Evolutionary conservation across 1,140 invertebrate species (phyloP).

Genomic region (Antheraea pernyi): DNA sequence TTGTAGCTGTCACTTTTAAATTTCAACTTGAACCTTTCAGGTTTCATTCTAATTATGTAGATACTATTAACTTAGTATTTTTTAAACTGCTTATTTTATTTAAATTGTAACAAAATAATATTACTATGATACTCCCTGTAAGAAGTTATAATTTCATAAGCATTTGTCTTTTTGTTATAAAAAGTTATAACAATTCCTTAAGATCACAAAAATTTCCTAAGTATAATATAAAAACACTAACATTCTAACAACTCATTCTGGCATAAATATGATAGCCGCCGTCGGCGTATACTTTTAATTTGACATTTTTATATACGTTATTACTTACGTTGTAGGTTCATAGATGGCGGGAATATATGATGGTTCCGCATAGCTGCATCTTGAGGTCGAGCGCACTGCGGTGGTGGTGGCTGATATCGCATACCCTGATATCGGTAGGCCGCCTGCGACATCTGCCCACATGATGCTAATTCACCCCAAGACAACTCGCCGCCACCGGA

Average conservation of each 20-base stretch:
- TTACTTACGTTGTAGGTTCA: conserved; percentile 78
- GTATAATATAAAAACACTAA: no score
- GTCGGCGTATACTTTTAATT: background rate
- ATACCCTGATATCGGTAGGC: conserved; percentile 84
- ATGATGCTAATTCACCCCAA: conserved; percentile 91
- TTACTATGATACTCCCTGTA: no score
- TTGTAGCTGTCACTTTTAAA: no score
- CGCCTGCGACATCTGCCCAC: conserved; percentile 91
- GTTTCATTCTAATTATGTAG: no score
- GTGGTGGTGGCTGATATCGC: conserved; percentile 72
- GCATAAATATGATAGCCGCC: background rate
- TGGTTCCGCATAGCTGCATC: conserved; percentile 71
- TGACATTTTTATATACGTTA: background rate
- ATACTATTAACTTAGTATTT: no score
- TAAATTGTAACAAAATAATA: no score
- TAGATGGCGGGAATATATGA: conserved; percentile 75
- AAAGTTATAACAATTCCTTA: no score
- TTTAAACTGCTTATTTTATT: no score
- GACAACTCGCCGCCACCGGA: conserved; percentile 74
- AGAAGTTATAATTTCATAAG: no score
- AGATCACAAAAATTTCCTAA: no score
- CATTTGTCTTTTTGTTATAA: no score
- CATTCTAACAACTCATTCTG: background rate
- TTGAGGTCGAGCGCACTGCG: conserved; percentile 71
- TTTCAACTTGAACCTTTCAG: no score